Percentiles rank a stretch among this genome's conserved stretches.
Conservation (phyloP, 2,888 invertebrate genomes). For the Entomobrya multifasciata region DNA sequence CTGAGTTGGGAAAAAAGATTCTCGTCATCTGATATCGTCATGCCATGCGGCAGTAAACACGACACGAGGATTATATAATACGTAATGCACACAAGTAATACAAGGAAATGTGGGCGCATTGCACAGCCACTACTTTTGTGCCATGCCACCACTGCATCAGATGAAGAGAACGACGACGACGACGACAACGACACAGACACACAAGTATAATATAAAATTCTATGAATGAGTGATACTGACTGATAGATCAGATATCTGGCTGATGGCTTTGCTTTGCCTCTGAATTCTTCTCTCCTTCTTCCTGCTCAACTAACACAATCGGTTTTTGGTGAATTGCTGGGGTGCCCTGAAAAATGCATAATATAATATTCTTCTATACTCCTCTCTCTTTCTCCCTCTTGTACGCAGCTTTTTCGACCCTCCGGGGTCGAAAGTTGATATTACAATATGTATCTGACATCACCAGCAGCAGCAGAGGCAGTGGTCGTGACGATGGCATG, state of each 20-base stretch:
- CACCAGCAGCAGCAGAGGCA: conserved; percentile 22
- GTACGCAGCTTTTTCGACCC: conserved; percentile 57
- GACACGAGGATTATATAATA: conserved; percentile 53
- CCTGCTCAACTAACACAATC: background rate
- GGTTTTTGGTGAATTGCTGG: too few relatives aligned
- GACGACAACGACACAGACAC: background rate
- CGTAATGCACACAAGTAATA: conserved; percentile 34
- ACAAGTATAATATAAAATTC: conserved; percentile 47
- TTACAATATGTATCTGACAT: conserved; percentile 67
- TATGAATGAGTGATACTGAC: conserved; percentile 63
- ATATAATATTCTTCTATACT: conserved; percentile 33
- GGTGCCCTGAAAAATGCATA: too few relatives aligned
- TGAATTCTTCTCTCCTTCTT: background rate
- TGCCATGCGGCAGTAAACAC: conserved; percentile 46
- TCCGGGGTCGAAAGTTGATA: conserved; percentile 67
- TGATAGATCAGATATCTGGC: conserved; percentile 67
- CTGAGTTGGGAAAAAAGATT: conserved; percentile 26
- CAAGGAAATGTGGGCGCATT: conserved; percentile 17
- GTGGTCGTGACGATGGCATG: background rate
- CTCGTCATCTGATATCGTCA: conserved; percentile 50
- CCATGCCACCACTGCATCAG: background rate
- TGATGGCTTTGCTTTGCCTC: conserved; percentile 28
- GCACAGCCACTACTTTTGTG: too few relatives aligned
- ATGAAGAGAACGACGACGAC: too few relatives aligned
- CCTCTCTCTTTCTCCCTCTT: conserved; percentile 21